Evolutionary conservation across 2,113 vertebrate species (phyloP).

Genomic region (Phalacrocorax brasilianus): DNA sequence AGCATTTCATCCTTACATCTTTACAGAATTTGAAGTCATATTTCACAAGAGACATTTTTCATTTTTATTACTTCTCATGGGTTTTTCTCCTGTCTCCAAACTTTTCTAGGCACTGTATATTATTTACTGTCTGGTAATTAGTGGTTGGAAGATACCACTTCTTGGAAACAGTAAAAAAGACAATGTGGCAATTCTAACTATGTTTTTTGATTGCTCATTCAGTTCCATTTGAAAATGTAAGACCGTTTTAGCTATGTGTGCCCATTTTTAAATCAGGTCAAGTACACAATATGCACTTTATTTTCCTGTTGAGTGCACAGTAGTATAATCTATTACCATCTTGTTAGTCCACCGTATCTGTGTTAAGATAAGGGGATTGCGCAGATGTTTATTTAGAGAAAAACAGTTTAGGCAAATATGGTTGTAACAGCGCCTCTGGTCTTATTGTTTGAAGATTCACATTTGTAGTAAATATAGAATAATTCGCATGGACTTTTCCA

Average conservation of each 20-base stretch:
- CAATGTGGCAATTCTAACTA: background rate
- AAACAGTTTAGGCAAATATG: background rate
- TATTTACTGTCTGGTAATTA: background rate
- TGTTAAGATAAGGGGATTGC: slow-evolving; percentile 10
- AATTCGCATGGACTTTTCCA: background rate
- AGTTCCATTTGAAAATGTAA: background rate
- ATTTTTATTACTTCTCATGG: background rate
- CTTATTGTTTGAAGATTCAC: background rate
- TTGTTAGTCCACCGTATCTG: background rate
- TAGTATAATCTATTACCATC: background rate
- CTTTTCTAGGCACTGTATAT: background rate
- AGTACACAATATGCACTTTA: slow-evolving; percentile 15
- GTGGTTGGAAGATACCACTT: background rate
- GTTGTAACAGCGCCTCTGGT: slow-evolving; percentile 18
- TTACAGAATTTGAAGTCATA: background rate
- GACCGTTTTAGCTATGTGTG: background rate
- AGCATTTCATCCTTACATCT: background rate
- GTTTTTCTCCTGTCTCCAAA: background rate
- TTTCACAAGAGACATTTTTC: background rate
- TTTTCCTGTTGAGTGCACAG: background rate
- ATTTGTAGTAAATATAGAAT: background rate
- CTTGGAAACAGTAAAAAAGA: slow-evolving; percentile 17
- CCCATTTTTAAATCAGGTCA: slow-evolving; percentile 8
- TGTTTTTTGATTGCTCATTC: background rate
- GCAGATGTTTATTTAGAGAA: slow-evolving; percentile 17